These are phyloP conservation scores for mouse (Mus musculus) DNA, from an alignment of 2,113 vertebrate genomes.

Conservation along the genomic window DNA sequence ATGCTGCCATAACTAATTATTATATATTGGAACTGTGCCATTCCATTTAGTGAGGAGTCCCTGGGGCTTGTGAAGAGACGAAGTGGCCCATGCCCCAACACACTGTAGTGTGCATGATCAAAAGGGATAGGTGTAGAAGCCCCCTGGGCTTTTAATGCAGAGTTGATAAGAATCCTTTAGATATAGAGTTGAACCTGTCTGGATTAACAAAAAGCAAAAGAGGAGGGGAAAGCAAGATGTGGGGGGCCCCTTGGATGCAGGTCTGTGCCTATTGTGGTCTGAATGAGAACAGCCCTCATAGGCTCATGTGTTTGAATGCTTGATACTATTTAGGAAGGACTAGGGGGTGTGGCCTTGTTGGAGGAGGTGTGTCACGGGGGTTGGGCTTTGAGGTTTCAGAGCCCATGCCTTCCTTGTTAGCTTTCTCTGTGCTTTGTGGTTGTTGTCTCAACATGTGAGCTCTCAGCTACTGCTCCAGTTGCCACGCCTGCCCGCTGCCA, in stretches of 20 bases:
- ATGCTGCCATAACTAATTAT: neutral
- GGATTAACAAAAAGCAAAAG: neutral
- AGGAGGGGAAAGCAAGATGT: neutral
- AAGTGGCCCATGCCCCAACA: neutral
- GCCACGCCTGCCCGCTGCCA: neutral
- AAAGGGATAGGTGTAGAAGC: neutral
- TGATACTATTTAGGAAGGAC: neutral
- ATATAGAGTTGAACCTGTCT: neutral
- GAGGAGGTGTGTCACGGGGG: neutral
- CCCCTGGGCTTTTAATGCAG: neutral
- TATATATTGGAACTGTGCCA: neutral
- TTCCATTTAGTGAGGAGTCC: neutral
- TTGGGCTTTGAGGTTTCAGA: neutral
- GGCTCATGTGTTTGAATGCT: neutral
- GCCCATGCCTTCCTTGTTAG: neutral
- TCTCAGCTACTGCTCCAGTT: neutral
- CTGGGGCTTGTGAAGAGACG: neutral
- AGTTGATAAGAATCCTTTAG: neutral
- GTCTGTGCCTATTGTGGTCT: neutral
- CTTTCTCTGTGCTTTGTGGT: neutral
- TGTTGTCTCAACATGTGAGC: neutral
- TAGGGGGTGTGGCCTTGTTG: neutral
- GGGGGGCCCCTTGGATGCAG: fast-evolving
- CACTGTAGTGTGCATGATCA: neutral
- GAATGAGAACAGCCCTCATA: neutral